Percentiles rank a stretch among this genome's conserved stretches.
phyloP scores from a whole-genome alignment of 2,113 vertebrate species.

The Bos javanicus region DNA sequence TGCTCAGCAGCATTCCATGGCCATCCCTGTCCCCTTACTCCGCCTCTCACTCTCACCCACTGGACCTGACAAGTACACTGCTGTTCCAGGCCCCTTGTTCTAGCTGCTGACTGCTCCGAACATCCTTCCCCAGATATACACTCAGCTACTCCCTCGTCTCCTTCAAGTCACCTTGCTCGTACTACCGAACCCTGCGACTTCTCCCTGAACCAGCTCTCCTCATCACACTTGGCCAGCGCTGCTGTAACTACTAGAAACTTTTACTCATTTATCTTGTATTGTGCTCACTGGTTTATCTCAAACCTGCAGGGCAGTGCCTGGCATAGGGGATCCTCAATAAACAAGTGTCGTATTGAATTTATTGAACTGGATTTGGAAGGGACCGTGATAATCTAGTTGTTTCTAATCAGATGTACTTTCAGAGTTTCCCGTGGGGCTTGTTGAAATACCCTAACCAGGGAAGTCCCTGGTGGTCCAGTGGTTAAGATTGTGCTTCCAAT shows the following conservation, averaged over 20 bases:
- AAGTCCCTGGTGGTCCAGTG: background rate
- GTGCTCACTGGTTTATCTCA: background rate
- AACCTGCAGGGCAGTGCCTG: background rate
- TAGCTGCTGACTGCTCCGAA: background rate
- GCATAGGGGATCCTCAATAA: background rate
- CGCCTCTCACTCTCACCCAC: background rate
- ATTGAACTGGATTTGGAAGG: background rate
- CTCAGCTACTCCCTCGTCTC: background rate
- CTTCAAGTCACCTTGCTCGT: background rate
- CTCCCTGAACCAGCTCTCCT: background rate
- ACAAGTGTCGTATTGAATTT: background rate
- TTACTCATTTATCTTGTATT: background rate
- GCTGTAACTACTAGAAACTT: background rate
- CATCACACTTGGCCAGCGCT: accelerated
- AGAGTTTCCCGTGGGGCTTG: background rate
- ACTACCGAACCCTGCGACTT: background rate
- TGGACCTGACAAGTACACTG: background rate
- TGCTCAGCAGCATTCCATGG: accelerated
- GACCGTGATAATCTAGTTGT: background rate
- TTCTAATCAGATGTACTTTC: background rate
- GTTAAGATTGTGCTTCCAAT: background rate
- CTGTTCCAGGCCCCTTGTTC: background rate
- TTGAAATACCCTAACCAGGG: background rate
- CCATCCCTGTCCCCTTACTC: background rate
- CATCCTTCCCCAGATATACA: background rate